Evolutionary conservation across 2,797 vertebrate genomes (phyloP).

Genomic region (Gobionotothen gibberifrons): DNA sequence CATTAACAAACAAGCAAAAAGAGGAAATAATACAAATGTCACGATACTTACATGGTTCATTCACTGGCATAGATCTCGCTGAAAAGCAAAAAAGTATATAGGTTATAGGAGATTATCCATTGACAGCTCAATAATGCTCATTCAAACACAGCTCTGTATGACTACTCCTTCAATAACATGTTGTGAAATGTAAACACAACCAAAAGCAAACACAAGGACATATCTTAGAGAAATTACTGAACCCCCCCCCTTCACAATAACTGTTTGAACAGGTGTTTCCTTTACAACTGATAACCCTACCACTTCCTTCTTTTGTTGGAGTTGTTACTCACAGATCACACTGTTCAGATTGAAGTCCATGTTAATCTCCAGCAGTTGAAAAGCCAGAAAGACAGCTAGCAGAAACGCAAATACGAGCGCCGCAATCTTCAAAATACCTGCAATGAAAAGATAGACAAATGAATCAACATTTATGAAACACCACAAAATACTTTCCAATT

Average conservation of each 20-base stretch:
- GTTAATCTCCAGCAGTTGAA: slow-evolving; percentile 93
- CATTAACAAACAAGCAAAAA: neutral
- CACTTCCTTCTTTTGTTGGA: too few species aligned
- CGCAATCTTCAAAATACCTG: slow-evolving; percentile 90
- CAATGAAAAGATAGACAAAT: accelerated
- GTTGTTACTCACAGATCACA: slow-evolving; percentile 87
- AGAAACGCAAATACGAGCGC: slow-evolving; percentile 87
- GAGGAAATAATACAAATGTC: neutral
- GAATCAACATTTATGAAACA: neutral
- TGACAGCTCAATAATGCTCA: neutral
- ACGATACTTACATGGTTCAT: slow-evolving; percentile 86
- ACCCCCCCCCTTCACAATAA: too few species aligned
- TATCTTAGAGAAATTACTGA: neutral
- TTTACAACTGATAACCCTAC: neutral
- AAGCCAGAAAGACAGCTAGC: slow-evolving; percentile 90
- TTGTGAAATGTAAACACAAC: neutral
- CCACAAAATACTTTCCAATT: neutral
- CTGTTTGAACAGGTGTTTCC: neutral
- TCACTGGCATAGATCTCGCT: slow-evolving; percentile 81
- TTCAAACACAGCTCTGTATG: neutral
- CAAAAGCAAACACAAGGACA: neutral
- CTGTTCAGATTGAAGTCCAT: slow-evolving; percentile 87
- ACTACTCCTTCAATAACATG: neutral
- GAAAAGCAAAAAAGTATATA: slow-evolving; percentile 36
- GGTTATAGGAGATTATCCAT: neutral